Conservation (phyloP, 2,888 invertebrate species). For the Pseudanteris insignis region DNA sequence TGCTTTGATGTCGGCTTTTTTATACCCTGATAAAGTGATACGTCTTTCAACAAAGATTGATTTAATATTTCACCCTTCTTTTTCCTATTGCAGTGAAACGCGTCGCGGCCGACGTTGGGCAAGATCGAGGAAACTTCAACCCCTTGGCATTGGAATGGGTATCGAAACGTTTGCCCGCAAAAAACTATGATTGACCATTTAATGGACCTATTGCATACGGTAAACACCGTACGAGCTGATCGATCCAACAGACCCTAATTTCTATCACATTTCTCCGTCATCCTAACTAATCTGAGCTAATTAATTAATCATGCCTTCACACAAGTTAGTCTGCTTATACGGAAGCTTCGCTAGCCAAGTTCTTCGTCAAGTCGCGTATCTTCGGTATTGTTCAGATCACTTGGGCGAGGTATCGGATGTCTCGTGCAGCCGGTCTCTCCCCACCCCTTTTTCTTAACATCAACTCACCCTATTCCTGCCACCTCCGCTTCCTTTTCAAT, state of each 20-base stretch:
- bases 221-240: constrained; percentile 39
- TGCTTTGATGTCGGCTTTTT: too few species aligned
- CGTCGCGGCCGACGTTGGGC: not conserved
- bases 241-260: constrained; percentile 44
- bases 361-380: constrained; percentile 65
- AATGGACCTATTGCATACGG: constrained; percentile 41
- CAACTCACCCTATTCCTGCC: constrained; percentile 36
- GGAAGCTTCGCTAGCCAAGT: constrained; percentile 59
- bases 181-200: constrained; percentile 33
- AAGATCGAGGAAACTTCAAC: constrained; percentile 5
- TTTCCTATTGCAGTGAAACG: not conserved
- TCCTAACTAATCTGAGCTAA: constrained; percentile 63
- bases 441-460: constrained; percentile 46
- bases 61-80: too few species aligned
- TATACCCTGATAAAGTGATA: too few species aligned
- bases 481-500: constrained; percentile 40
- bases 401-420: constrained; percentile 64
- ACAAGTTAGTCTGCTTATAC: constrained; percentile 59
- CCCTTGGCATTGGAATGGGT: not conserved
- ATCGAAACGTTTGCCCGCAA: not conserved
- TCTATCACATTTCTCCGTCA: constrained; percentile 41
- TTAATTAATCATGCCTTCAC: constrained; percentile 65
- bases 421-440: constrained; percentile 60
- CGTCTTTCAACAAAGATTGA: too few species aligned
- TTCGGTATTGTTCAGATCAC: constrained; percentile 62